Conservation (phyloP, 2,113 vertebrate species). For the Tinamus guttatus region DNA sequence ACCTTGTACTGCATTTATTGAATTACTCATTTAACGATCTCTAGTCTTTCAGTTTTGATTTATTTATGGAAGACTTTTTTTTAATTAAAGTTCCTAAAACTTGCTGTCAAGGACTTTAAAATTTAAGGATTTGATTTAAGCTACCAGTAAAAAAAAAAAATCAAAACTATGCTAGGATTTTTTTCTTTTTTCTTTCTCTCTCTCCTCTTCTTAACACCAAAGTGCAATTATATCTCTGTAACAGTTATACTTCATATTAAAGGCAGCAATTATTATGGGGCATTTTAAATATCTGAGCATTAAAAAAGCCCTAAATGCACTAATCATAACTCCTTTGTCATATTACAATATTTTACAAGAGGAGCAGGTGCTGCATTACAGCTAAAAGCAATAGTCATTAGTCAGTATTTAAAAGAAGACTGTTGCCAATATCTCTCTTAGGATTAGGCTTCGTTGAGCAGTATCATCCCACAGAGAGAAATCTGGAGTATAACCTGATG, state of each 20-base stretch:
- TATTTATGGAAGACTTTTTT: constrained; percentile 38
- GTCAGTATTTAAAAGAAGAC: constrained; percentile 64
- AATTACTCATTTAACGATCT: constrained; percentile 2
- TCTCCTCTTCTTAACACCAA: constrained; percentile 39
- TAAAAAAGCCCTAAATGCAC: constrained; percentile 65
- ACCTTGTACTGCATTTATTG: not conserved
- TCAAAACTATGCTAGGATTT: constrained; percentile 24
- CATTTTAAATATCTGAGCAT: constrained; percentile 53
- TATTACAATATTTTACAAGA: constrained; percentile 66
- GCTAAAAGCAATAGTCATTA: constrained; percentile 58
- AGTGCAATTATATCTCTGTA: constrained; percentile 29
- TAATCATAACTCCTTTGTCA: constrained; percentile 63
- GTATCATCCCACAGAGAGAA: constrained; percentile 50
- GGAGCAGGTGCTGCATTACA: constrained; percentile 23
- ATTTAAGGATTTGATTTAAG: constrained; percentile 64
- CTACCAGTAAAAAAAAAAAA: constrained; percentile 9
- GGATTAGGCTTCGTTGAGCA: constrained; percentile 55
- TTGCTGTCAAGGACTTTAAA: constrained; percentile 57
- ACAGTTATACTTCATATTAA: constrained; percentile 68
- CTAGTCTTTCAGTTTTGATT: not conserved
- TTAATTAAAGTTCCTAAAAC: constrained; percentile 60
- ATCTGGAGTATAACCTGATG: constrained; percentile 1
- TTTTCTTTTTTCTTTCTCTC: not conserved
- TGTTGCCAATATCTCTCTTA: constrained; percentile 41
- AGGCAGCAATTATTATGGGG: constrained; percentile 16